A percentile compares a stretch with the other conserved stretches of the same genome.
phyloP scores from a whole-genome alignment of 2,113 vertebrate genomes.

The Hylia prasina region DNA sequence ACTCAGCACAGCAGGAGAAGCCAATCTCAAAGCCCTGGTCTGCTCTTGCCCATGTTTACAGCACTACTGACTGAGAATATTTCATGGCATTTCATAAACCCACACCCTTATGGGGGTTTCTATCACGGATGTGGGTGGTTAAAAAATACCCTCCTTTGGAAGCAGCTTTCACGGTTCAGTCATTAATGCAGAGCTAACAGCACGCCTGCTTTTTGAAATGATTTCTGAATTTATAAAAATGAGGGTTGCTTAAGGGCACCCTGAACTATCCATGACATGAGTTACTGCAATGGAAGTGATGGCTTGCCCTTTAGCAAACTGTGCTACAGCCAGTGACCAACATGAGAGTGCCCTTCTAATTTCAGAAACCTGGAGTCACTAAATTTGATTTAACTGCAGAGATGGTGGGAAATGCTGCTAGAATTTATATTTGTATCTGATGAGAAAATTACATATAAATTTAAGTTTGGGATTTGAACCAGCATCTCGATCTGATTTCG shows the following conservation, averaged over 20 bases:
- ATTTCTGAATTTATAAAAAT: neutral
- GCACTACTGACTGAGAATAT: neutral
- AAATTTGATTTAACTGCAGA: neutral
- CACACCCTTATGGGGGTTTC: neutral
- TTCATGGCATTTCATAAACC: neutral
- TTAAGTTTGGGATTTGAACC: neutral
- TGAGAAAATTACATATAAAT: neutral
- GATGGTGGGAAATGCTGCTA: neutral
- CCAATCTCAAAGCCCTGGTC: neutral
- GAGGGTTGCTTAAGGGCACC: neutral
- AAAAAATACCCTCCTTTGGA: neutral
- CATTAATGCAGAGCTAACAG: neutral
- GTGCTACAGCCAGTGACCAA: fast-evolving
- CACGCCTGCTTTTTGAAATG: neutral
- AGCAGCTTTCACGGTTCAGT: neutral
- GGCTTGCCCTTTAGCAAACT: neutral
- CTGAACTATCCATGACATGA: neutral
- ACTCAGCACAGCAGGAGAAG: neutral
- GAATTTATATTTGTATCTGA: neutral
- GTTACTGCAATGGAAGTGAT: neutral
- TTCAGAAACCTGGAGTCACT: neutral
- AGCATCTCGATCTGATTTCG: neutral
- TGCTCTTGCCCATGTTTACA: neutral
- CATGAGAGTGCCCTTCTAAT: neutral
- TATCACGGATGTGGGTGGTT: fast-evolving